Conservation (phyloP, 2,888 invertebrate species). For the Pristionchus japonicus region DNA sequence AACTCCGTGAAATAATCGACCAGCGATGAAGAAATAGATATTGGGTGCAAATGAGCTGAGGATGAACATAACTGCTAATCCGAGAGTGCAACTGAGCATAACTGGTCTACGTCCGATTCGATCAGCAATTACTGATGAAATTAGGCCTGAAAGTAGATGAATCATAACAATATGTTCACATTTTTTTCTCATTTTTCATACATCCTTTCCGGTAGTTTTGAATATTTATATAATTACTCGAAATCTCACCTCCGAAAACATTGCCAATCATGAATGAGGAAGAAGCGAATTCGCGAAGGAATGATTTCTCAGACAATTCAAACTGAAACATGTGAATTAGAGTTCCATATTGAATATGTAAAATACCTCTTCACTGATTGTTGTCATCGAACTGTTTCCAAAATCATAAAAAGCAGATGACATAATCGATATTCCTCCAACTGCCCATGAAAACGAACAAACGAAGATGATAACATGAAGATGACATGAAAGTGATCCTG, state of each 20-base stretch:
- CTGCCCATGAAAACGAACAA: conserved; percentile 54
- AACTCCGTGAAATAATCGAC: conserved; percentile 5
- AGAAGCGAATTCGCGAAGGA: conserved; percentile 59
- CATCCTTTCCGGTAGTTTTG: background rate
- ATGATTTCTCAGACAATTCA: conserved; percentile 54
- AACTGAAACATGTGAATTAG: conserved; percentile 52
- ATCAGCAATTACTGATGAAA: conserved; percentile 27
- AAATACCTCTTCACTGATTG: conserved; percentile 46
- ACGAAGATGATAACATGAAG: conserved; percentile 47
- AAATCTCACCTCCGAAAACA: conserved; percentile 54
- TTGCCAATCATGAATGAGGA: conserved; percentile 64
- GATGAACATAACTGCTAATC: background rate
- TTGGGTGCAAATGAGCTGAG: conserved; percentile 18
- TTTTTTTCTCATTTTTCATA: background rate
- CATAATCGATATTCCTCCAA: conserved; percentile 52
- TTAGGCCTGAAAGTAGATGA: background rate
- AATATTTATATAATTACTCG: background rate
- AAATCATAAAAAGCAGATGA: conserved; percentile 54
- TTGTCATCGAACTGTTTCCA: conserved; percentile 48
- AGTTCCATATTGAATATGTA: background rate
- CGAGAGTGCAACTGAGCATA: background rate
- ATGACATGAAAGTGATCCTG: background rate
- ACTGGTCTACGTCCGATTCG: conserved; percentile 41
- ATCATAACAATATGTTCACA: background rate
- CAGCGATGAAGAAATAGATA: conserved; percentile 39